Evolutionary conservation across 1,140 invertebrate genomes (phyloP).

Genomic region (Drosophila pseudoananassae): DNA sequence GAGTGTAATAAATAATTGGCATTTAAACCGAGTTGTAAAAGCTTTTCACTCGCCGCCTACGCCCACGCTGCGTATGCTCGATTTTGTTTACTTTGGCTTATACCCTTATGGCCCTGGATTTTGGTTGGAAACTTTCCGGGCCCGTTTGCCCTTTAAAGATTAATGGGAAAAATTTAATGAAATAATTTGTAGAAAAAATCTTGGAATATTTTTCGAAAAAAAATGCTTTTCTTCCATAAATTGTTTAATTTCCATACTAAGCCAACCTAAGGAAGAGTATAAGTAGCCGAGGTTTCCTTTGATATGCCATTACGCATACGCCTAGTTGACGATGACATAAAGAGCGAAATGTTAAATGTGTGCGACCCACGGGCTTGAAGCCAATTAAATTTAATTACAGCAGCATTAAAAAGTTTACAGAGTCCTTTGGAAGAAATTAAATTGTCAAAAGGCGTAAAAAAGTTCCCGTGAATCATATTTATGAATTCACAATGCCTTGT

Average conservation of each 20-base stretch:
- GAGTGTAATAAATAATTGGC: conserved; percentile 71
- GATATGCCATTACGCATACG: conserved; percentile 49
- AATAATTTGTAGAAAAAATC: neutral
- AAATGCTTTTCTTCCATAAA: neutral
- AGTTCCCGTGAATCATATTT: conserved; percentile 30
- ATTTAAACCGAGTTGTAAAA: conserved; percentile 69
- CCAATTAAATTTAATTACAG: conserved; percentile 68
- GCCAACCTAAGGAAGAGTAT: conserved; percentile 1
- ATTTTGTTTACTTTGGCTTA: conserved; percentile 10
- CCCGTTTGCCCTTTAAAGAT: neutral
- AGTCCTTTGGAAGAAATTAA: conserved; percentile 45
- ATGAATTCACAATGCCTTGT: conserved; percentile 8
- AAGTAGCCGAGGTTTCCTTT: neutral
- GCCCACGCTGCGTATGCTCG: conserved; percentile 35
- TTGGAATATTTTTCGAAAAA: neutral
- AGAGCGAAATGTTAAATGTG: conserved; percentile 22
- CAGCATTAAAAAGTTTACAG: conserved; percentile 54
- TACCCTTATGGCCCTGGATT: conserved; percentile 14
- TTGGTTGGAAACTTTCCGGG: neutral
- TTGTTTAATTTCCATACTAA: neutral
- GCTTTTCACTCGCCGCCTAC: conserved; percentile 34
- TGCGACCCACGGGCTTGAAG: conserved; percentile 20
- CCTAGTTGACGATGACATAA: conserved; percentile 60
- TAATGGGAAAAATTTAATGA: neutral
- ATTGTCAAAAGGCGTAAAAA: conserved; percentile 42